These are phyloP conservation scores for Lucifuga dentata DNA, from an alignment of 2,113 vertebrate genomes.

Conservation along the genomic window DNA sequence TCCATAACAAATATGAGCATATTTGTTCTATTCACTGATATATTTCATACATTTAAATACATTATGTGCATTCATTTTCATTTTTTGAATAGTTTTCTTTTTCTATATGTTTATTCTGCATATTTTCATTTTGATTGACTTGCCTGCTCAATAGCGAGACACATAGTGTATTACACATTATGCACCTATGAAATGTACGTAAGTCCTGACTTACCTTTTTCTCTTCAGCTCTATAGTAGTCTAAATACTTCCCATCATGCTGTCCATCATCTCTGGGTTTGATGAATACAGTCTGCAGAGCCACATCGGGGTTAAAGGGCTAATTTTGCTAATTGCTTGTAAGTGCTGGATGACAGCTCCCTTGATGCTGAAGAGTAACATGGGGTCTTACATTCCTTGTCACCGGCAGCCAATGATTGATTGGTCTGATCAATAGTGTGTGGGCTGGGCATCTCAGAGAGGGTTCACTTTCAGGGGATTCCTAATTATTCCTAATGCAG, in stretches of 20 bases:
- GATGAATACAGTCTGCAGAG: conserved; percentile 42
- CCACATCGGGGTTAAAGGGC: conserved; percentile 71
- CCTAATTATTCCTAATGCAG: conserved; percentile 21
- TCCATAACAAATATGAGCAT: too few relatives aligned
- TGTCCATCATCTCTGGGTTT: conserved; percentile 61
- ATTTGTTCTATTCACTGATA: too few relatives aligned
- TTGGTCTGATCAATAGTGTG: conserved; percentile 77
- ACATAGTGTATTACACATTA: too few relatives aligned
- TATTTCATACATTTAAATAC: too few relatives aligned
- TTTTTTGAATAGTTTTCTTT: too few relatives aligned
- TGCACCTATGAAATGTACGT: too few relatives aligned
- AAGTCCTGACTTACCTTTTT: neutral
- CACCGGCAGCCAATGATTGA: conserved; percentile 66
- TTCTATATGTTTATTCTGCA: too few relatives aligned
- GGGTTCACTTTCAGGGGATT: conserved; percentile 26
- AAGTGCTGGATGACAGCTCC: conserved; percentile 83
- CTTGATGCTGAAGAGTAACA: conserved; percentile 76
- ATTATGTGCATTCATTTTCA: too few relatives aligned
- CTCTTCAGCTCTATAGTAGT: conserved; percentile 43
- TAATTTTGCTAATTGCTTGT: conserved; percentile 86
- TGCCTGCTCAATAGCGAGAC: too few relatives aligned
- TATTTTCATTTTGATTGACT: too few relatives aligned
- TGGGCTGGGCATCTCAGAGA: conserved; percentile 38
- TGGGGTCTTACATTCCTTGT: conserved; percentile 64
- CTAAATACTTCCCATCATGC: conserved; percentile 40